Evolutionary conservation across 1,140 invertebrate species (phyloP), one percentile per base, ranked within the genome.

Genomic region (Leptinotarsa texana): DNA sequence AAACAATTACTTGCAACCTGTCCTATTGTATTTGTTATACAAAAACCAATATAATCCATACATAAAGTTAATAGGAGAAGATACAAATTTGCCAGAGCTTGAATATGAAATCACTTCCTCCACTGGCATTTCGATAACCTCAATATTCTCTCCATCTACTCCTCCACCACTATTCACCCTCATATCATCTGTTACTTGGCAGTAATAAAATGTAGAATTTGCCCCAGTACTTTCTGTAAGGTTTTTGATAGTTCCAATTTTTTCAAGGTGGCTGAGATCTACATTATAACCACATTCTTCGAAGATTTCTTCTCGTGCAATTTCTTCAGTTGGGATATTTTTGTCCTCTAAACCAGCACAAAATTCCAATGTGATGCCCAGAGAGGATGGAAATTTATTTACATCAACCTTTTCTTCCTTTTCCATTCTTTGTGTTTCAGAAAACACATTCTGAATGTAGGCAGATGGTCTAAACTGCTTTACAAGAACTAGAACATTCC

Each of bases 201-300:
- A 94, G 83, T 97, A 98, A 84, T 92, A 98, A 75, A 98, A 83
- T 47, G 92, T 94, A 83, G 94, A 92, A 24, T 89, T 84, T 3
- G 93, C 88, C 33, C 94, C 95, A 62, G 90, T 88, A 3, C 91
- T 89, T 27, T 91, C 90, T 47, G 95, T 94, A 93, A 92, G 81
- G 91, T 96, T 24, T 90, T 90, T 75, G 91, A 90, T 69, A 98
- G 87, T 71, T 2, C 66, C 65, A 21, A 81, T 75, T 70, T 69
- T 74, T 65, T 92, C 90, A 61, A 98, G 88, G n/a, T 90, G 87
- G 4, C 91, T 88, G 3, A 92, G 24, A 0, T 91, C 88, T 1
- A 96, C 94, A 82, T 95, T 88, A 87, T 98, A 99, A 3, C 97
- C 97, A 87, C 96, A 98, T 86, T 99, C 97, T 86, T 99, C 97